A percentile compares a stretch with the other conserved stretches of the same genome.
phyloP scores from a whole-genome alignment of 2,113 vertebrate genomes.

The Corythornis cristatus region DNA sequence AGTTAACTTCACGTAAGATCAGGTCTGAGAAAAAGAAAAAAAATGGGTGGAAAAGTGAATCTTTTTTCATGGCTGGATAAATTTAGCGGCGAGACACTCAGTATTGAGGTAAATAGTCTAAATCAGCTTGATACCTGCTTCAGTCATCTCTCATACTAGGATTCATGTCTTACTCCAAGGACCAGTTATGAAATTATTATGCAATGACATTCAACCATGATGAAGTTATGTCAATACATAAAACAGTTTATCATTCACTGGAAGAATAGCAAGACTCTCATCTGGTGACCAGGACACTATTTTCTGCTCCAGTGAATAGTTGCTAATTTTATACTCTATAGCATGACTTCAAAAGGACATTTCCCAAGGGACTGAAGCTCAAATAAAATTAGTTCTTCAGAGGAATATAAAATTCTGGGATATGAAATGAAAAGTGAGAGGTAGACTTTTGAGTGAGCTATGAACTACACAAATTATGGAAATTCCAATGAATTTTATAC shows the following conservation, averaged over 20 bases:
- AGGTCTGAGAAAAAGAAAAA: neutral
- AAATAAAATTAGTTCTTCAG: neutral
- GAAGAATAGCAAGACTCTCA: neutral
- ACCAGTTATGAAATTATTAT: neutral
- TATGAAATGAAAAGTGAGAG: neutral
- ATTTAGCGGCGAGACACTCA: neutral
- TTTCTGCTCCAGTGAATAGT: neutral
- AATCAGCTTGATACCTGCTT: neutral
- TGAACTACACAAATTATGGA: neutral
- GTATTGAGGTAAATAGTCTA: rapidly evolving
- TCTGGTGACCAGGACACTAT: neutral
- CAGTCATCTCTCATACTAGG: neutral
- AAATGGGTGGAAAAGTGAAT: neutral
- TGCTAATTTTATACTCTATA: neutral
- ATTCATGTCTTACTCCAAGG: neutral
- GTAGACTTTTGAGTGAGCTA: neutral
- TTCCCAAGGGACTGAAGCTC: neutral
- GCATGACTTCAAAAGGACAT: neutral
- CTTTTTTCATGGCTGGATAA: neutral
- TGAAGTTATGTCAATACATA: neutral
- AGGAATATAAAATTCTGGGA: neutral
- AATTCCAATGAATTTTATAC: neutral
- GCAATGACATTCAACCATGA: neutral
- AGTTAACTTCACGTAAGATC: neutral
- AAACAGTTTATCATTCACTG: neutral